Evolutionary conservation across 2,888 invertebrate species (phyloP), one percentile per base, ranked within the genome.

Genomic region (Cremastinae sp.): DNA sequence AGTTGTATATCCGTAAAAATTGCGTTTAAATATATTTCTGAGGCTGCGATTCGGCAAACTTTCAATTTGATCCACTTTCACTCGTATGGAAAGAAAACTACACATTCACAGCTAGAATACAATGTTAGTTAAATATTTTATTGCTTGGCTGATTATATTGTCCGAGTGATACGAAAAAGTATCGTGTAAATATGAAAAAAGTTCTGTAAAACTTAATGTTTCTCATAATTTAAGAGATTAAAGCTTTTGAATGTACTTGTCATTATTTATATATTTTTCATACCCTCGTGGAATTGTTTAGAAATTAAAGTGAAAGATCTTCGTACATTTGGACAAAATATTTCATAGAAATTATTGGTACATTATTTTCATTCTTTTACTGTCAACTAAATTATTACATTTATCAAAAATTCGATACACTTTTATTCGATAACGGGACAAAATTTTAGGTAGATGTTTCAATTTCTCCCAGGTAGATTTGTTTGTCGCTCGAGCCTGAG

Each of bases 401-500:
- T 28, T 28, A 28, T 28, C 5, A 2, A 28, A 28, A 28, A 28
- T 28, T 28, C 28, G 2, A 28, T 28, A 28, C 28, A 28, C 5
- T 28, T 3, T 10, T 38, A 49, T 20, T 79, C 80, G n/a, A 28
- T 28, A 28, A n/a, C n/a, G n/a, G n/a, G n/a, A n/a, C 5, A 28
- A 28, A 41, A 28, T n/a, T 41, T 75, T 58, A 75, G 56, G 64
- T 76, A 47, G 70, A 81, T 56, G 88, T 88, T 87, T 98, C 97
- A 81, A 99, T 96, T 92, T 99, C 99, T 38, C 99, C 99, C 78
- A 99, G 91, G 90, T 95, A 99, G 74, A 99, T 92, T 84, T 96
- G 96, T 90, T 98, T 99, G 90, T 99, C 99, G 90, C 98, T 98
- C 43, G 97, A 96, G 8, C 94, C 97, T 0, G 99, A 99, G 43